Evolutionary conservation across 2,113 vertebrate species (phyloP), one percentile per base, ranked within the genome.

Genomic region (Rhizomys pruinosus): DNA sequence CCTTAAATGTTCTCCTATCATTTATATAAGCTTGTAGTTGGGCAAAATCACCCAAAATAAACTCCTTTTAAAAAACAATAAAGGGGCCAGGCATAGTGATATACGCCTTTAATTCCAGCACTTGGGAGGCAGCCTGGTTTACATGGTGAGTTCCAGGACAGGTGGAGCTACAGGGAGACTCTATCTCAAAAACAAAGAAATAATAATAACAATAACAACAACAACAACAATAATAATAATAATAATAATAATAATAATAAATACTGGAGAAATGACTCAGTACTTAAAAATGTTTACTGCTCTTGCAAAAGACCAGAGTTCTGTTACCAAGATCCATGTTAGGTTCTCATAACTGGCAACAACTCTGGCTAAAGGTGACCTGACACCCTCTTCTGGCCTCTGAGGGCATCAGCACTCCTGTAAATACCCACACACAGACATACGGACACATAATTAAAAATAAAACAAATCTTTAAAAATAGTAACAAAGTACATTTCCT

Each of bases 221-320:
- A n/a, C n/a, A n/a, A n/a, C n/a, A 3, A 61, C 37, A 2, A 10
- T 37, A 1, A 39, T 7, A 4, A 17, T 15, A 4, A 81, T 4
- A 32, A 68, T 34, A 13, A 68, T 66, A 29, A 66, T 68, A 20
- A 57, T 52, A 17, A 55, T 42, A 23, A 44, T 22, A 17, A 37
- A 9, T 44, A 52, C 17, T 22, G 5, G 16, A 82, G 37, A 82
- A 9, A 44, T 64, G 59, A 27, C 5, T 22, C 17, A 34, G 39
- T 44, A 17, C 39, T 63, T 44, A 44, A 44, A 17, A 82, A 37
- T 32, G 39, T 20, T 44, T 64, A 34, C 27, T 76, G 25, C 1
- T 23, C 20, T 68, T 64, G n/a, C 59, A 82, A 64, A 64, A 37
- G 17, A 82, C 27, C 12, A 39, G 61, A 12, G 12, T 61, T 82